Percentiles rank a stretch among this genome's conserved stretches.
Conservation (phyloP, 1,140 invertebrate genomes). For the Trichomalopsis sarcophagae region DNA sequence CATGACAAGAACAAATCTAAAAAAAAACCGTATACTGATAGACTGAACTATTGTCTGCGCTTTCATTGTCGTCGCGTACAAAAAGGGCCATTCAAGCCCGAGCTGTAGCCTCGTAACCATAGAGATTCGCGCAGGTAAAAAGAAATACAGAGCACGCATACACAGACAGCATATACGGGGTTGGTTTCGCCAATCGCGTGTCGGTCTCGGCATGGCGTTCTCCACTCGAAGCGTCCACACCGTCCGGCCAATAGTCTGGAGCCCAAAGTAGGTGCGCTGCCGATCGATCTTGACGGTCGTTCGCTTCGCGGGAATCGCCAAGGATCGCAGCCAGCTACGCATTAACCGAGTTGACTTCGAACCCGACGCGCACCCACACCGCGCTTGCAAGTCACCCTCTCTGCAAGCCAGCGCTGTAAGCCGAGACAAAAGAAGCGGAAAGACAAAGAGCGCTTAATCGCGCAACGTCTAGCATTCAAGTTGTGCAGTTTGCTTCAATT, state of each 20-base stretch:
- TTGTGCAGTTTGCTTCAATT: background rate
- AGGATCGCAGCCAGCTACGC: background rate
- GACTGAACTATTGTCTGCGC: background rate
- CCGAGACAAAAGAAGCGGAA: background rate
- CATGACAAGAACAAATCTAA: background rate
- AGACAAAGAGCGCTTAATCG: background rate
- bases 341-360: conserved; percentile 9
- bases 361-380: background rate
- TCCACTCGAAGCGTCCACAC: conserved; percentile 1
- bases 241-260: background rate
- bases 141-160: background rate
- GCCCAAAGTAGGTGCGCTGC: conserved; percentile 5
- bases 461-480: background rate
- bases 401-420: too few relatives aligned
- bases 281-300: conserved; percentile 23
- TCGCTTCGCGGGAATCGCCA: background rate
- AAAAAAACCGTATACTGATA: background rate
- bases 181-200: conserved; percentile 27
- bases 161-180: background rate
- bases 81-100: conserved; percentile 10
- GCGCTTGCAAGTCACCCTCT: background rate
- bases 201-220: background rate
- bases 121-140: conserved; percentile 13
- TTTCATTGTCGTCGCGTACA: background rate
- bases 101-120: conserved; percentile 17